These are phyloP conservation scores for Heliconius himera DNA, from an alignment of 1,140 invertebrate genomes.

Conservation along the genomic window DNA sequence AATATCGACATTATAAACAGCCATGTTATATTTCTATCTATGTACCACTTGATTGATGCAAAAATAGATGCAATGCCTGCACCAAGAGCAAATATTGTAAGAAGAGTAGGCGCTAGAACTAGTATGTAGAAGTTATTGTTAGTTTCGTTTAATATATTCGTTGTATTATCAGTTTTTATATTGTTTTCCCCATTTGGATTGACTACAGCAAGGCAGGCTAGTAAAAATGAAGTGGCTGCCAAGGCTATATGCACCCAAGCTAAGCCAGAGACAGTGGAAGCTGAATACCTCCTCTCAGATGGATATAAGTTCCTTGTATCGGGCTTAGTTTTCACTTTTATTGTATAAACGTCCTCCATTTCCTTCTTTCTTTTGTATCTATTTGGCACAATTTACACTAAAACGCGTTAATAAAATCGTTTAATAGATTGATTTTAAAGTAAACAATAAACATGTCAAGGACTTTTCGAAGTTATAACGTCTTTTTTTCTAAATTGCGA, in stretches of 20 bases:
- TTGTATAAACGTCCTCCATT: slow-evolving; percentile 86
- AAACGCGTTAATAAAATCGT: not conserved
- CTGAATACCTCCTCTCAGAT: slow-evolving; percentile 85
- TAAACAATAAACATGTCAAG: slow-evolving; percentile 3
- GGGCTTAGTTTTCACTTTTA: slow-evolving; percentile 84
- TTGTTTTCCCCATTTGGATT: slow-evolving; percentile 59
- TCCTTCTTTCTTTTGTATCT: no score
- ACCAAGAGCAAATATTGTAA: slow-evolving; percentile 80
- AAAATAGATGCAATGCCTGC: slow-evolving; percentile 82
- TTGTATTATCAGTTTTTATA: slow-evolving; percentile 45
- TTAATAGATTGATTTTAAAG: not conserved
- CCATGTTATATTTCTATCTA: slow-evolving; percentile 84
- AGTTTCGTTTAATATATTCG: slow-evolving; percentile 37
- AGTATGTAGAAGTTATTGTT: slow-evolving; percentile 55
- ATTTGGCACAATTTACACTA: slow-evolving; percentile 17
- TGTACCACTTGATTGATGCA: slow-evolving; percentile 85
- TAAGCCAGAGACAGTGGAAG: slow-evolving; percentile 85
- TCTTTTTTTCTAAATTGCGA: not conserved
- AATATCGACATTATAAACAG: slow-evolving; percentile 82
- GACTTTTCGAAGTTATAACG: not conserved
- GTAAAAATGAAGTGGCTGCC: slow-evolving; percentile 78
- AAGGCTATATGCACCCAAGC: slow-evolving; percentile 83
- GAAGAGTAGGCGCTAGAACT: slow-evolving; percentile 72
- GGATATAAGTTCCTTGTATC: slow-evolving; percentile 83
- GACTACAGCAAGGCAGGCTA: slow-evolving; percentile 80